Evolutionary conservation across 2,888 invertebrate genomes (phyloP).

Genomic region (Leucozona laternaria): DNA sequence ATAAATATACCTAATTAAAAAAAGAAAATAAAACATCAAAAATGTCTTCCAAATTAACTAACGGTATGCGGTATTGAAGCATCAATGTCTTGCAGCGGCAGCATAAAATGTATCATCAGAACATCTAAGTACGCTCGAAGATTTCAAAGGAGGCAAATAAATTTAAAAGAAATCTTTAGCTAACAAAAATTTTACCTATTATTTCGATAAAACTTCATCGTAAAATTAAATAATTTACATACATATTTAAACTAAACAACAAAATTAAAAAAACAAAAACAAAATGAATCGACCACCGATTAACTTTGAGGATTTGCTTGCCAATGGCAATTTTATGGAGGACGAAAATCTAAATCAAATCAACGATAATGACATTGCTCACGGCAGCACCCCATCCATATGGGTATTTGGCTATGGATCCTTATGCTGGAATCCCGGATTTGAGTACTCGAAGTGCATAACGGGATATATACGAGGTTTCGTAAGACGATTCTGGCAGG

Average conservation of each 20-base stretch:
- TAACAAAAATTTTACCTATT: slow-evolving; percentile 67
- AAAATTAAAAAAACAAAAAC: slow-evolving; percentile 2
- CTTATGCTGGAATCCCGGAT: slow-evolving; percentile 97
- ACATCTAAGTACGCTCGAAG: slow-evolving; percentile 60
- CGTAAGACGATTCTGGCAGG: slow-evolving; percentile 96
- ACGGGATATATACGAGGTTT: slow-evolving; percentile 92
- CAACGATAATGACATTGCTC: slow-evolving; percentile 70
- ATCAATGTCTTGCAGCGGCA: slow-evolving; percentile 77
- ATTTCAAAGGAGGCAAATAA: slow-evolving; percentile 68
- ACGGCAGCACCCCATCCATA: slow-evolving; percentile 77
- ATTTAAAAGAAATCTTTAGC: slow-evolving; percentile 70
- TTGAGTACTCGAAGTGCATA: slow-evolving; percentile 91
- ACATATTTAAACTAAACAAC: not conserved
- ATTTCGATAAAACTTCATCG: not conserved
- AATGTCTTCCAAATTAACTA: slow-evolving; percentile 41
- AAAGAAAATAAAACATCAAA: not conserved
- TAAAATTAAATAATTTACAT: not conserved
- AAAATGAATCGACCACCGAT: slow-evolving; percentile 77
- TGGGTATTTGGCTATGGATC: slow-evolving; percentile 99
- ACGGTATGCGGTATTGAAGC: slow-evolving; percentile 47
- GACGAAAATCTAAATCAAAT: slow-evolving; percentile 76
- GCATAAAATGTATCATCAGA: slow-evolving; percentile 37
- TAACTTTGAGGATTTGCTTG: slow-evolving; percentile 81
- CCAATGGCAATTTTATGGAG: slow-evolving; percentile 78
- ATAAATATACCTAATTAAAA: slow-evolving; percentile 1